These are phyloP conservation scores for Enteromius mattozi DNA, from an alignment of 2,797 vertebrate species.

Conservation along the genomic window DNA sequence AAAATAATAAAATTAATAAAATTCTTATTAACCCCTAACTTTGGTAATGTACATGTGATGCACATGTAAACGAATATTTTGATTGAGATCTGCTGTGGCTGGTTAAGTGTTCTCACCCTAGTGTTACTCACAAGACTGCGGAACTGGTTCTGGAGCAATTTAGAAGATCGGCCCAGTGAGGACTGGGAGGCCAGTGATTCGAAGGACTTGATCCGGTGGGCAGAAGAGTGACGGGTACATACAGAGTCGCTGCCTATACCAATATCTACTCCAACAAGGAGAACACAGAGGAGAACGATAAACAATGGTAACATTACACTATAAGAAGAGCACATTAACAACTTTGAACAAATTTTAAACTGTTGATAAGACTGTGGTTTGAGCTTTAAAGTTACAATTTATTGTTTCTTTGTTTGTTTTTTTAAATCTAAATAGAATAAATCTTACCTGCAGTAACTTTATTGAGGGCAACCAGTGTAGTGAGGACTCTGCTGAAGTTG, in stretches of 20 bases:
- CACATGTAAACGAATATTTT: neutral
- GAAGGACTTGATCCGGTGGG: constrained; percentile 92
- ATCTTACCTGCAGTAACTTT: constrained; percentile 93
- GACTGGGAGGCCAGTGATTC: constrained; percentile 91
- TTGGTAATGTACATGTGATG: neutral
- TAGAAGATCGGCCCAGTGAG: constrained; percentile 84
- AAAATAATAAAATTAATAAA: neutral
- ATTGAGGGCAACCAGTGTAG: constrained; percentile 90
- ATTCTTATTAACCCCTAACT: neutral
- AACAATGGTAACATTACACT: neutral
- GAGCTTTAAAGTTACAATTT: neutral
- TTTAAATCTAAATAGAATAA: neutral
- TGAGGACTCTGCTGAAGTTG: constrained; percentile 94
- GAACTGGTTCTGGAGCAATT: constrained; percentile 91
- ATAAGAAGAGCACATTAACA: neutral
- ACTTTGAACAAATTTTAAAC: neutral
- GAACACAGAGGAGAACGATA: neutral
- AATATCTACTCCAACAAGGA: constrained; percentile 74
- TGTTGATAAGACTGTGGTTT: neutral
- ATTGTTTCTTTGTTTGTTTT: neutral
- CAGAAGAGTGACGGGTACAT: constrained; percentile 82
- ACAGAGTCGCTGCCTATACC: constrained; percentile 86
- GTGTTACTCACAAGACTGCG: constrained; percentile 85
- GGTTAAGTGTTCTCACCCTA: neutral
- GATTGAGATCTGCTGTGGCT: neutral